Evolutionary conservation across 2,113 vertebrate species (phyloP).

Genomic region (Platysteira castanea): DNA sequence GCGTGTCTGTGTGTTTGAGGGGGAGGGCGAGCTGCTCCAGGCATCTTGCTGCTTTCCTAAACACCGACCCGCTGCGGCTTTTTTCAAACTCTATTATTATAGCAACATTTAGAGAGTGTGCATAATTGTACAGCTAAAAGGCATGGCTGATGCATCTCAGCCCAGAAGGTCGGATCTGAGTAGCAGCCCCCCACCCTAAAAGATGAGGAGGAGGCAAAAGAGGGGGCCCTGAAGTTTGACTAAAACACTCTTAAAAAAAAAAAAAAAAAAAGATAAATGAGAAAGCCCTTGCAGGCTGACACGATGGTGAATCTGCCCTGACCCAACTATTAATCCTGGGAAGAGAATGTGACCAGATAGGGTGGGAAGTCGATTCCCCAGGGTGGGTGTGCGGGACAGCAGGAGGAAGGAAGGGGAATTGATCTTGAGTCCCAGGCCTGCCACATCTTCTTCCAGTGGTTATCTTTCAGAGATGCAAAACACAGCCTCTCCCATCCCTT

Average conservation of each 20-base stretch:
- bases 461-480: background rate
- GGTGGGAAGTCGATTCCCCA: background rate
- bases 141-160: background rate
- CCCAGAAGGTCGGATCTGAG: background rate
- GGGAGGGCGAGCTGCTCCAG: background rate
- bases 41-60: background rate
- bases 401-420: background rate
- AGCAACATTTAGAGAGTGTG: background rate
- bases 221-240: background rate
- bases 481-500: background rate
- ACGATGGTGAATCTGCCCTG: conserved; percentile 4
- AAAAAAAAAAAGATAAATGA: background rate
- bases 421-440: background rate
- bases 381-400: background rate
- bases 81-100: background rate
- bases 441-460: background rate
- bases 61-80: background rate
- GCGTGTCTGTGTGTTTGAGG: background rate
- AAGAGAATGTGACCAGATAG: conserved; percentile 28
- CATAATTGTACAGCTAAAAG: conserved; percentile 15
- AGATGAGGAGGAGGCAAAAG: background rate
- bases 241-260: background rate
- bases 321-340: conserved; percentile 32
- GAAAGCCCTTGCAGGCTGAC: background rate
- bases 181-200: background rate